Conservation (phyloP, 2,888 invertebrate species). For the Eumacrocentrus americanus region DNA sequence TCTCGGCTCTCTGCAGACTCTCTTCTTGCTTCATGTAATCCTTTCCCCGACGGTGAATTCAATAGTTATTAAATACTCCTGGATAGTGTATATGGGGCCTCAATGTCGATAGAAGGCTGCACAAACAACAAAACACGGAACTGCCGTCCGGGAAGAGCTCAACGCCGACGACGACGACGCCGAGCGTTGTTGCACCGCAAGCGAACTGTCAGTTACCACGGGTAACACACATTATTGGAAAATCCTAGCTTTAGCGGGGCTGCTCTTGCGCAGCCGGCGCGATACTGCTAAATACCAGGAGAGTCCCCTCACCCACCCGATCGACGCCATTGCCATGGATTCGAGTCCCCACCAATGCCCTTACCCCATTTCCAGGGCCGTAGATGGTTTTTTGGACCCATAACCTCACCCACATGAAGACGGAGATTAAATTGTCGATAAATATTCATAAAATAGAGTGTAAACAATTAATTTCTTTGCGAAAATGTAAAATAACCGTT, state of each 20-base stretch:
- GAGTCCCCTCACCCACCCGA: too few relatives aligned
- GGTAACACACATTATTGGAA: constrained; percentile 28
- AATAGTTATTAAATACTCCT: neutral
- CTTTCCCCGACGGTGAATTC: neutral
- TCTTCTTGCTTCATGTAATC: constrained; percentile 15
- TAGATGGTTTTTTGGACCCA: too few relatives aligned
- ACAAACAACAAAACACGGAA: neutral
- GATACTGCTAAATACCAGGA: constrained; percentile 40
- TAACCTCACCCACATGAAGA: too few relatives aligned
- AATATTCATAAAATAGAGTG: too few relatives aligned
- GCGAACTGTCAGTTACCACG: constrained; percentile 34
- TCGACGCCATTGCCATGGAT: too few relatives aligned
- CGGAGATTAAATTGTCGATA: too few relatives aligned
- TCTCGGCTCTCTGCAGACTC: too few relatives aligned
- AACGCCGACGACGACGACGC: constrained; percentile 9
- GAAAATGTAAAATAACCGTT: too few relatives aligned
- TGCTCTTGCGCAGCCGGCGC: constrained; percentile 54
- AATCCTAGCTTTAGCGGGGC: constrained; percentile 36
- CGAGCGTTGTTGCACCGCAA: constrained; percentile 24
- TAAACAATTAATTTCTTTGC: too few relatives aligned
- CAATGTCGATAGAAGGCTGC: neutral
- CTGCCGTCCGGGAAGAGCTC: too few relatives aligned
- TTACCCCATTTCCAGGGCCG: too few relatives aligned
- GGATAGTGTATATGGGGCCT: neutral
- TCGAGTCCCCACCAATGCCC: too few relatives aligned